Evolutionary conservation across 1,140 invertebrate genomes (phyloP), one percentile per base, ranked within the genome.

Genomic region (Nymphalis io): DNA sequence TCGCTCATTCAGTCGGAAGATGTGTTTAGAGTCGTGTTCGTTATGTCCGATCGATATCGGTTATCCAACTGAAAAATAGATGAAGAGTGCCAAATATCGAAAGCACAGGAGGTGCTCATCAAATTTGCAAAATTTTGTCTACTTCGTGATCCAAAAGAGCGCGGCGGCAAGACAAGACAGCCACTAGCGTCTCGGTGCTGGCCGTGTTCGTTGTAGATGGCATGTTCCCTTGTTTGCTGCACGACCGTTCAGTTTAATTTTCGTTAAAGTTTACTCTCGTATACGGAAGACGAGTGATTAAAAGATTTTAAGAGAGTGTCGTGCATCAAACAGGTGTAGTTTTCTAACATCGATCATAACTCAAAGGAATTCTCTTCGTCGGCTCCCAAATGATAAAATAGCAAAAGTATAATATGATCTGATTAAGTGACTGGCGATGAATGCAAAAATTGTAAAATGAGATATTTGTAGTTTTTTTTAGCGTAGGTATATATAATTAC

Each of bases 351-450:
- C 76, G 82, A 89, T 80, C 68, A 72, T 76, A 81, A 79, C 74
- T 81, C 46, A 80, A 73, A 86, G 76, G 77, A 83, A 80, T 68
- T 84, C 76, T 73, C 76, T 84, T 71, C 72, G 70, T 65, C 79
- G 85, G 88, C 87, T 83, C 81, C 85, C 81, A 91, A 91, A 91
- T 89, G 87, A 89, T 91, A 89, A 89, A 88, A 73, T 86, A 86
- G 84, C 87, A 77, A 71, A 83, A 84, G 78, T 78, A 74, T 64
- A 72, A 75, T 65, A 61, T 72, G 77, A 70, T 76, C 66, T 71
- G 68, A 53, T 68, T 63, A 33, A 68, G 70, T 75, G 69, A 62
- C 64, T 70, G 74, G 73, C 74, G 67, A 74, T 77, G 70, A 67
- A 79, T 86, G 81, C 74, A 64, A 69, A 71, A 78, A 80, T 76